Evolutionary conservation across 1,140 invertebrate species (phyloP).

Genomic region (Drosophila tropicalis): DNA sequence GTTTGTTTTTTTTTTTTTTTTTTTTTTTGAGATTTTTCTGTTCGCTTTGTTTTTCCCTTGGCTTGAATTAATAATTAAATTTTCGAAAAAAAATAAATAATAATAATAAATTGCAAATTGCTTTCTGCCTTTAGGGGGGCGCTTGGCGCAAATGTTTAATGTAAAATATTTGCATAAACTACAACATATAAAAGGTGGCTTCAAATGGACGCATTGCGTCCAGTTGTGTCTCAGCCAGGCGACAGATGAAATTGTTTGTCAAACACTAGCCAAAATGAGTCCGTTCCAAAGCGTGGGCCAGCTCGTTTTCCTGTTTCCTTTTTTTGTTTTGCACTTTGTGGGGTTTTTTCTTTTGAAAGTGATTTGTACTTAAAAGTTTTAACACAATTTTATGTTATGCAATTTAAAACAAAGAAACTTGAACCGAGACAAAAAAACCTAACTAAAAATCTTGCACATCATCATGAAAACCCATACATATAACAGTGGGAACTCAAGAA

Average conservation of each 20-base stretch:
- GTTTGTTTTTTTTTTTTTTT: slow-evolving; percentile 29
- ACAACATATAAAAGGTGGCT: slow-evolving; percentile 29
- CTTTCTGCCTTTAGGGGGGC: slow-evolving; percentile 12
- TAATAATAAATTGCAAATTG: slow-evolving; percentile 47
- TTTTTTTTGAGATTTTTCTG: slow-evolving; percentile 4
- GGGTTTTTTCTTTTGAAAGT: slow-evolving; percentile 54
- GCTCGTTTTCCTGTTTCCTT: slow-evolving; percentile 17
- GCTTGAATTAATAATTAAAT: slow-evolving; percentile 57
- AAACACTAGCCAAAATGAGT: neutral
- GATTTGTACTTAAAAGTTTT: slow-evolving; percentile 31
- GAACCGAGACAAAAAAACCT: neutral
- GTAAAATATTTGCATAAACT: neutral
- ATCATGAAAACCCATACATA: neutral
- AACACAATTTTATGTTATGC: slow-evolving; percentile 43
- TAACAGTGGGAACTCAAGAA: slow-evolving; percentile 5
- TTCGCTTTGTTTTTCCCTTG: slow-evolving; percentile 29
- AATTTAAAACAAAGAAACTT: slow-evolving; percentile 37
- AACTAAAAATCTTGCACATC: slow-evolving; percentile 6
- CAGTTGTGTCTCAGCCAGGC: slow-evolving; percentile 43
- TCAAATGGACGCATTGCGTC: slow-evolving; percentile 52
- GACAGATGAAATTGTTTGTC: slow-evolving; percentile 14
- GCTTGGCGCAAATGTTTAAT: slow-evolving; percentile 14
- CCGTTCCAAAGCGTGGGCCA: slow-evolving; percentile 44
- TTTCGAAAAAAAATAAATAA: slow-evolving; percentile 20
- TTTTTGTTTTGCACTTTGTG: slow-evolving; percentile 5